Percentiles rank a stretch among this genome's conserved stretches.
phyloP scores from a whole-genome alignment of 1,140 invertebrate species.

The Drosophila pseudoananassae region DNA sequence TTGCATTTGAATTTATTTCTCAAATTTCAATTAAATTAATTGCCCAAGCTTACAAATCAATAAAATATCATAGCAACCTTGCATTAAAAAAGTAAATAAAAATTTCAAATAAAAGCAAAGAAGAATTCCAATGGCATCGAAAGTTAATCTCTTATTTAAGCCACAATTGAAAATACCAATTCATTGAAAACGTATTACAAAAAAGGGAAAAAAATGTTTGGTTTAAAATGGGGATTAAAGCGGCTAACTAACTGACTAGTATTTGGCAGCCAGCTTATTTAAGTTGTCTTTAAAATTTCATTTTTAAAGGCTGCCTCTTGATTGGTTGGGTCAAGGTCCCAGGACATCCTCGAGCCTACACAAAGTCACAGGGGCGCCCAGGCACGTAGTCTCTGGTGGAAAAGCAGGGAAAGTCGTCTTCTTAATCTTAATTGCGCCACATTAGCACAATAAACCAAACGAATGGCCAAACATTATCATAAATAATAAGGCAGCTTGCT shows the following conservation, averaged over 20 bases:
- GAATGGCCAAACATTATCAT: slow-evolving; percentile 82
- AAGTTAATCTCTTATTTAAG: slow-evolving; percentile 4
- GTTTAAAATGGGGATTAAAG: neutral
- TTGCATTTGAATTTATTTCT: neutral
- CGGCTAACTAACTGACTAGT: neutral
- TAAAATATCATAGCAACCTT: neutral
- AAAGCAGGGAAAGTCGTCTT: slow-evolving; percentile 72
- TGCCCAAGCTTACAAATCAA: neutral
- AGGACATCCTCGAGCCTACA: slow-evolving; percentile 3
- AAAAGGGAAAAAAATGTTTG: neutral
- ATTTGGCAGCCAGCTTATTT: neutral
- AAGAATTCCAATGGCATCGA: neutral
- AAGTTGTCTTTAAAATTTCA: neutral
- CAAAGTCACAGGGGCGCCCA: slow-evolving; percentile 15
- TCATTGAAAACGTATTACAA: neutral
- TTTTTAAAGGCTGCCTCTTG: neutral
- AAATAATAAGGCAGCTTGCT: slow-evolving; percentile 72
- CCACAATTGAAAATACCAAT: neutral
- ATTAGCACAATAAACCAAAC: slow-evolving; percentile 83
- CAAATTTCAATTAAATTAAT: neutral
- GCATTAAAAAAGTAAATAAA: neutral
- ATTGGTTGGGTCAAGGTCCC: slow-evolving; percentile 1
- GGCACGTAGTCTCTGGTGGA: slow-evolving; percentile 23
- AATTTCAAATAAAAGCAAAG: neutral
- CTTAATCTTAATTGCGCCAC: slow-evolving; percentile 82